These are phyloP conservation scores for Cassiopea xamachana DNA, from an alignment of 30 jellyfish, hydroid and myxozoan genomes.

Conservation along the genomic window DNA sequence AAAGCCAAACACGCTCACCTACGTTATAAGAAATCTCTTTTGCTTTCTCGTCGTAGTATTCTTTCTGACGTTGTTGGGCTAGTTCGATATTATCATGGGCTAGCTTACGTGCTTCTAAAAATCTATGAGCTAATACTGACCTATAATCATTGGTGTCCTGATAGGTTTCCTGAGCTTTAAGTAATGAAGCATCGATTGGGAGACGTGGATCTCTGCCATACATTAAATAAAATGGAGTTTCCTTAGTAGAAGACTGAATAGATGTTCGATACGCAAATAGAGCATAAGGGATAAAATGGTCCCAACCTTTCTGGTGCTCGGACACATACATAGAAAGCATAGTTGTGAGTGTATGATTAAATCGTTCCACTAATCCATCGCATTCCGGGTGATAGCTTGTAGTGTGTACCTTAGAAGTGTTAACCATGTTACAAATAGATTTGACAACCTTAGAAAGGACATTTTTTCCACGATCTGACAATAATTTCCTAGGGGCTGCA, in stretches of 20 bases:
- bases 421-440: conserved; percentile 53
- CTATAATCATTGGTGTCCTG: conserved; percentile 52
- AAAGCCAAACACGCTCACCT: conserved; percentile 75
- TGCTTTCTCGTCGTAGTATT: conserved; percentile 35
- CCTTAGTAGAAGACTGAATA: conserved; percentile 29
- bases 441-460: conserved; percentile 51
- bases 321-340: conserved; percentile 59
- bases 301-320: conserved; percentile 68
- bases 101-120: conserved; percentile 49
- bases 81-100: conserved; percentile 46
- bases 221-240: conserved; percentile 54
- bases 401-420: conserved; percentile 34
- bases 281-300: conserved; percentile 35
- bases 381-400: conserved; percentile 58
- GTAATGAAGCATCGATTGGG: conserved; percentile 54
- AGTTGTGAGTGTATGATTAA: conserved; percentile 44
- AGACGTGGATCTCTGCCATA: conserved; percentile 72
- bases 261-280: conserved; percentile 62
- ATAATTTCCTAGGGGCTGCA: conserved; percentile 53
- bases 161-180: conserved; percentile 6
- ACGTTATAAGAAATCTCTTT: conserved; percentile 22
- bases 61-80: conserved; percentile 46
- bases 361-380: conserved; percentile 63
- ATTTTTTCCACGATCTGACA: conserved; percentile 70
- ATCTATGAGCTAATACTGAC: conserved; percentile 16